Evolutionary conservation across 2,888 invertebrate species (phyloP).

Genomic region (Eutolmus rufibarbis): DNA sequence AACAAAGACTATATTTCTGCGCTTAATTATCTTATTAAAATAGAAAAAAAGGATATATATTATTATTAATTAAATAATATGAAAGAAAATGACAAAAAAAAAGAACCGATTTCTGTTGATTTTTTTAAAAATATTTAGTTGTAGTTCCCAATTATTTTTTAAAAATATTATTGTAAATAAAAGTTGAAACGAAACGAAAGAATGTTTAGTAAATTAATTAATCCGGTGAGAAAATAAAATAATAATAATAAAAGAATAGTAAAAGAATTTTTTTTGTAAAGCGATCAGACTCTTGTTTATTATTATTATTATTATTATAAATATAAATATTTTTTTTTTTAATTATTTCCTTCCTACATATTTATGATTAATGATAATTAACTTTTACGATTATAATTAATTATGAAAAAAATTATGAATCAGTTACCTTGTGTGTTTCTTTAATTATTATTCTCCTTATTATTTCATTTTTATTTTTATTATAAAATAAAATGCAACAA

Average conservation of each 20-base stretch:
- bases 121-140: not conserved
- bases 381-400: not conserved
- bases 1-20: constrained; percentile 37
- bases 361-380: not conserved
- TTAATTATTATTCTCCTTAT: not conserved
- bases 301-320: no score
- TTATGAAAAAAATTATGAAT: not conserved
- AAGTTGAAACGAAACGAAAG: not conserved
- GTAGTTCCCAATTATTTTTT: not conserved
- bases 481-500: not conserved
- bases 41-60: not conserved
- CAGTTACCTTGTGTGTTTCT: not conserved
- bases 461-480: not conserved
- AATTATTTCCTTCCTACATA: not conserved
- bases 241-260: no score
- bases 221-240: no score
- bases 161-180: not conserved
- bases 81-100: not conserved
- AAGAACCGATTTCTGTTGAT: not conserved
- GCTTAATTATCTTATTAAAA: constrained; percentile 26
- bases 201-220: no score
- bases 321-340: not conserved
- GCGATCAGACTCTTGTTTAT: not conserved
- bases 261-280: not conserved
- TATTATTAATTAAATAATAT: not conserved